phyloP scores from a whole-genome alignment of 2,113 vertebrate genomes.

The Notothenia rossii region DNA sequence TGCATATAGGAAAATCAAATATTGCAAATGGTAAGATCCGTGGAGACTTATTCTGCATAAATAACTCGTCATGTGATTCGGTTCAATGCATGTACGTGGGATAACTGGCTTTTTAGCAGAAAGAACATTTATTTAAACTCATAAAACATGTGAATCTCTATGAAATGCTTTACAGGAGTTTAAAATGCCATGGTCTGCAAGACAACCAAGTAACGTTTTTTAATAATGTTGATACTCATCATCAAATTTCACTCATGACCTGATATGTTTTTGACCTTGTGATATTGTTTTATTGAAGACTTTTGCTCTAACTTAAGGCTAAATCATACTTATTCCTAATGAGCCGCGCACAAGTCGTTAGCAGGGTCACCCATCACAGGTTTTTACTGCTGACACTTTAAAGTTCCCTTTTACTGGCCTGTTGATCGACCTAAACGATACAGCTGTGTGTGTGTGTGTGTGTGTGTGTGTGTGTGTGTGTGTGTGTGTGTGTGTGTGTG shows the following conservation, averaged over 20 bases:
- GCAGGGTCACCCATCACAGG: conserved; percentile 25
- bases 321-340: conserved; percentile 16
- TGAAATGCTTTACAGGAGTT: too few relatives aligned
- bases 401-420: conserved; percentile 45
- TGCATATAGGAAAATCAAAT: too few relatives aligned
- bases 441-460: conserved; percentile 29
- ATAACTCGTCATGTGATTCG: too few relatives aligned
- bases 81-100: too few relatives aligned
- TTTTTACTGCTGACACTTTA: conserved; percentile 37
- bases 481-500: conserved; percentile 21
- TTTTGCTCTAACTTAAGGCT: not conserved
- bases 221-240: too few relatives aligned
- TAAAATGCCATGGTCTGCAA: too few relatives aligned
- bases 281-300: not conserved
- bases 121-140: too few relatives aligned
- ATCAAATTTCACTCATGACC: not conserved
- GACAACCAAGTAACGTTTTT: too few relatives aligned
- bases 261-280: not conserved
- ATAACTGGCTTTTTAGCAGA: too few relatives aligned
- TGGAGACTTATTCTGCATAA: too few relatives aligned
- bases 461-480: conserved; percentile 17
- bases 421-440: conserved; percentile 31
- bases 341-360: conserved; percentile 1
- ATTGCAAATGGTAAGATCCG: too few relatives aligned
- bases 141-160: too few relatives aligned